These are phyloP conservation scores for Tragulus kanchil DNA, from an alignment of 2,113 vertebrate genomes.

Conservation along the genomic window DNA sequence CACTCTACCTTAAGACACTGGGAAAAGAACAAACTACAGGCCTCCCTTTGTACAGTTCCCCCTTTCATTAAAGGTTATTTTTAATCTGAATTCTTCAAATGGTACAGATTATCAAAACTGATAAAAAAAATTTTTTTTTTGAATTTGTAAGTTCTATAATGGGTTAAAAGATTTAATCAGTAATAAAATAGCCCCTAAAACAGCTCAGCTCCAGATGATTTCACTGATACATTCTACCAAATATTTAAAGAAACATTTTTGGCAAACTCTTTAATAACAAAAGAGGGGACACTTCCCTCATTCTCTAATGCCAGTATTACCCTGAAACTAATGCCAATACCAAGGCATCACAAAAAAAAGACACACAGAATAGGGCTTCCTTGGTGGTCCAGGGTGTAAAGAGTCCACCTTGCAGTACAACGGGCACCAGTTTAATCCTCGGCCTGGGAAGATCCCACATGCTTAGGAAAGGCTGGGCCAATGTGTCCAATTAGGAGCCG, in stretches of 20 bases:
- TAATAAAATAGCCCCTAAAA: not conserved
- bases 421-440: too few relatives aligned
- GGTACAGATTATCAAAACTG: not conserved
- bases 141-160: not conserved
- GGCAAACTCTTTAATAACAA: not conserved
- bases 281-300: not conserved
- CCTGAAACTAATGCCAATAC: not conserved
- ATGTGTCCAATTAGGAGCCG: too few relatives aligned
- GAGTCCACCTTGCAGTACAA: too few relatives aligned
- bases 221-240: not conserved
- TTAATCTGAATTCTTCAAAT: not conserved
- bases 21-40: not conserved
- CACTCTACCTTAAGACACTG: not conserved
- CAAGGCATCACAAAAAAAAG: not conserved
- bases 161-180: not conserved
- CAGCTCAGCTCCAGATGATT: not conserved
- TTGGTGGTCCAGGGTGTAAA: too few relatives aligned
- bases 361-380: not conserved
- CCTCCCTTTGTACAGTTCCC: not conserved
- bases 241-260: not conserved
- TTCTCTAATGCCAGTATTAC: not conserved
- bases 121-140: not conserved
- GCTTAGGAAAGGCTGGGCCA: too few relatives aligned
- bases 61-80: not conserved
- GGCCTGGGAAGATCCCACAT: too few relatives aligned